Evolutionary conservation across 30 jellyfish, hydroid and myxozoan species (phyloP).

Genomic region (Aurelia sp.): DNA sequence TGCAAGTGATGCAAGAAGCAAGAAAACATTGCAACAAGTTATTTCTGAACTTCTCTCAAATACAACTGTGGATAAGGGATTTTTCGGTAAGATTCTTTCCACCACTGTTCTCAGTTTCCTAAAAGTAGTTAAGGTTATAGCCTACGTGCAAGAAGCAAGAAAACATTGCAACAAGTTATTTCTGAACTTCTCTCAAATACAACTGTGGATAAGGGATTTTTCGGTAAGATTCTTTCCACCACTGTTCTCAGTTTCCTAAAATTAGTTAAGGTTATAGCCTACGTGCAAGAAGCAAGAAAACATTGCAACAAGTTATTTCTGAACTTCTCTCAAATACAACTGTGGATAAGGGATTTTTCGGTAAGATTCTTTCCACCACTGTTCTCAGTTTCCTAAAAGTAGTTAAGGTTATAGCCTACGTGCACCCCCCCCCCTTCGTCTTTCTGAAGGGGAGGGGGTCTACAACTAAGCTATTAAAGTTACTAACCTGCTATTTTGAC

Average conservation of each 20-base stretch:
- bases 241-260: no score
- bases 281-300: constrained; percentile 87
- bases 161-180: constrained; percentile 75
- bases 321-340: constrained; percentile 76
- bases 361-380: constrained; percentile 14
- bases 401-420: no score
- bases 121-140: no score
- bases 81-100: constrained; percentile 56
- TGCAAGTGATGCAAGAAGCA: constrained; percentile 98
- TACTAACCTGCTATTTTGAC: no score
- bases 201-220: constrained; percentile 69
- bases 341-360: constrained; percentile 71
- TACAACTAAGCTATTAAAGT: no score
- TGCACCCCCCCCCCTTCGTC: no score
- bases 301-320: constrained; percentile 75
- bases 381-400: no score
- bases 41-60: constrained; percentile 74
- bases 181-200: constrained; percentile 71
- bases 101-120: no score
- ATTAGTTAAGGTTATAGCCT: no score
- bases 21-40: constrained; percentile 77
- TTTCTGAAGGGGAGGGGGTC: no score
- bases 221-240: constrained; percentile 45
- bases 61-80: constrained; percentile 66
- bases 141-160: constrained; percentile 90